Evolutionary conservation across 2,797 vertebrate species (phyloP), one percentile per base, ranked within the genome.

Genomic region (Cyclopterus lumpus): DNA sequence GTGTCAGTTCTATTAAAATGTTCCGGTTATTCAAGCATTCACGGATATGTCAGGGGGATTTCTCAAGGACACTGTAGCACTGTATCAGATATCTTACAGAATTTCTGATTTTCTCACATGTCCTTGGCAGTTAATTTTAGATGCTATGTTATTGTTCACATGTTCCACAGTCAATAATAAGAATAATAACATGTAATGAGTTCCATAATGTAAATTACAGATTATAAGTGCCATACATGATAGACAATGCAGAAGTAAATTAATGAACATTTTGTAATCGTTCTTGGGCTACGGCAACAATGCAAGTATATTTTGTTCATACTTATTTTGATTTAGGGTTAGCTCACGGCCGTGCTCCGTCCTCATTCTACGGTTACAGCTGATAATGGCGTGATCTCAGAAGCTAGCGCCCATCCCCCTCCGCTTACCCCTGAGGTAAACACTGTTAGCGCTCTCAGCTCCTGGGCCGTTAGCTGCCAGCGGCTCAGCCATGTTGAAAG

Each of bases 1-100:
- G 86, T 85, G 63, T 82, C 85, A 86, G 83, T 89, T 86, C 79
- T 88, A 77, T 90, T 92, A 82, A 88, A 89, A 91, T 82, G 75
- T 87, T 86, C 81, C 71, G 42, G 82, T 86, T 90, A 88, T 87
- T 92, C 78, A 83, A 84, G 85, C 80, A 75, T 91, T 91, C 75
- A 84, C 69, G 51, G 82, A 87, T 83, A 88, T 89, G 85, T 92
- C 90, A 86, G 79, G 80, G 80, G 85, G 81, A 82, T 88, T 88
- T 82, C 88, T 89, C 86, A 90, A 92, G 92, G 88, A 91, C 88
- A 79, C 73, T 63, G 22, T 16, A 54, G 30, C 55, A 76, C 38
- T 65, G 18, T 36, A 48, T 22, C 38, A 40, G 48, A 71, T 57
- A 77, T 57, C n/a, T 67, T 40, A 61, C 3, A 68, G 61, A 59